A percentile compares a stretch with the other conserved stretches of the same genome.
These are phyloP conservation scores for Echinops telfairi DNA, from an alignment of 2,113 vertebrate genomes.

Conservation along the genomic window DNA sequence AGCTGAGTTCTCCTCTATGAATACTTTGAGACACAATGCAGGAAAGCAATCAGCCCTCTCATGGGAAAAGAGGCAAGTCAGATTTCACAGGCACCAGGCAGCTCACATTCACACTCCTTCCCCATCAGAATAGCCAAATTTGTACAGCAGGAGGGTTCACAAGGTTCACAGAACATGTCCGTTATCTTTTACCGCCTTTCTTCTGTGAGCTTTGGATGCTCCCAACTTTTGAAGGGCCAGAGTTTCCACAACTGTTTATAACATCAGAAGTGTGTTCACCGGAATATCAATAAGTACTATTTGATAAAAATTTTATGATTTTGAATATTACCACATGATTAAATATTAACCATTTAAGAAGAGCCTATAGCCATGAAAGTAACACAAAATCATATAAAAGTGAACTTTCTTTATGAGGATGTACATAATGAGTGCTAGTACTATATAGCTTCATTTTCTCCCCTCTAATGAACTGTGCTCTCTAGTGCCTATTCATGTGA, in stretches of 20 bases:
- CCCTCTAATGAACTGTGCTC: constrained; percentile 26
- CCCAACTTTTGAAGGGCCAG: neutral
- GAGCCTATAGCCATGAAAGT: constrained; percentile 1
- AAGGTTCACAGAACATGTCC: too few relatives aligned
- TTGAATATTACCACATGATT: neutral
- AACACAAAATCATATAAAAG: neutral
- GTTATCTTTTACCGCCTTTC: too few relatives aligned
- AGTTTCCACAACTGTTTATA: neutral
- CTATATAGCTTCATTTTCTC: constrained; percentile 10
- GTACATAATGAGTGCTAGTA: neutral
- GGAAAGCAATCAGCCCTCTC: neutral
- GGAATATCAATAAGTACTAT: constrained; percentile 1
- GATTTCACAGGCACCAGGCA: neutral
- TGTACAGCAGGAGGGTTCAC: neutral
- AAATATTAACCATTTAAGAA: neutral
- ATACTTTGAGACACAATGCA: neutral
- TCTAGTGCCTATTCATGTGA: neutral
- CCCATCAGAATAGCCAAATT: neutral
- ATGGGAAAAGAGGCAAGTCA: neutral
- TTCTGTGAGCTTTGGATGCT: too few relatives aligned
- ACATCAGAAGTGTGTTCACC: neutral
- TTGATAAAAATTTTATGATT: constrained; percentile 12
- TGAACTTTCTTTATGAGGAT: neutral
- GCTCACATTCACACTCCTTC: neutral
- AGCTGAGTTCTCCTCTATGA: neutral